Evolutionary conservation across 37 sponge, comb jelly and placozoan species (phyloP).

Genomic region (Ianthella basta): DNA sequence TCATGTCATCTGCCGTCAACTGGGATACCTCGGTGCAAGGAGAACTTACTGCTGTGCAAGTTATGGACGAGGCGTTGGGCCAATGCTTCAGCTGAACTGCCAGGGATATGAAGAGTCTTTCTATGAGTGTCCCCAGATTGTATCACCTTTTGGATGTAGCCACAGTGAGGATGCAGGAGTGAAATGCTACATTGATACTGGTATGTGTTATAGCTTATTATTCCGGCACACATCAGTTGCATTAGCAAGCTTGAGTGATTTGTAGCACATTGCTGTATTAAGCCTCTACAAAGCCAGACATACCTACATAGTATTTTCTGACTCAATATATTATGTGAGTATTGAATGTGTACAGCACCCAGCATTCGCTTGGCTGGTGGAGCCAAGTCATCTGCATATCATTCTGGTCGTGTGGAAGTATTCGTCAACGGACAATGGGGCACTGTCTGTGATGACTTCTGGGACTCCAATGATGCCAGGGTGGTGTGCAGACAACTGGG

Average conservation of each 20-base stretch:
- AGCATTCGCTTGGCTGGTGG: neutral
- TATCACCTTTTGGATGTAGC: neutral
- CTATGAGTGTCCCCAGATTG: neutral
- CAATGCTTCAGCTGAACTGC: neutral
- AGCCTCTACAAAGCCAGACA: too few species aligned
- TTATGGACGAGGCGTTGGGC: neutral
- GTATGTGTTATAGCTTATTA: too few species aligned
- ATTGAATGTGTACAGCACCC: neutral
- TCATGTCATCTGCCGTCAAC: neutral
- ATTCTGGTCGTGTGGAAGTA: slow-evolving; percentile 5
- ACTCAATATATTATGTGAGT: too few species aligned
- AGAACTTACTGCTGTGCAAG: neutral
- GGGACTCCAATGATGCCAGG: neutral
- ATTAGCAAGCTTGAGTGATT: too few species aligned
- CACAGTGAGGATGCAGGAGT: slow-evolving; percentile 10
- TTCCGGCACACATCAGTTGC: too few species aligned
- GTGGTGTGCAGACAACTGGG: slow-evolving; percentile 4
- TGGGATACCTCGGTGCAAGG: neutral
- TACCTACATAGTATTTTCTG: too few species aligned
- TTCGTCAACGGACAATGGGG: neutral
- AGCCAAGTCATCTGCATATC: neutral
- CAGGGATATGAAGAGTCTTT: neutral
- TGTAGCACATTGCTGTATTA: too few species aligned
- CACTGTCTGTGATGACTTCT: slow-evolving; percentile 4
- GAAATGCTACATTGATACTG: neutral